Conservation (phyloP, 64 coral and sea anemone species). For the Dendronephthya gigantea region DNA sequence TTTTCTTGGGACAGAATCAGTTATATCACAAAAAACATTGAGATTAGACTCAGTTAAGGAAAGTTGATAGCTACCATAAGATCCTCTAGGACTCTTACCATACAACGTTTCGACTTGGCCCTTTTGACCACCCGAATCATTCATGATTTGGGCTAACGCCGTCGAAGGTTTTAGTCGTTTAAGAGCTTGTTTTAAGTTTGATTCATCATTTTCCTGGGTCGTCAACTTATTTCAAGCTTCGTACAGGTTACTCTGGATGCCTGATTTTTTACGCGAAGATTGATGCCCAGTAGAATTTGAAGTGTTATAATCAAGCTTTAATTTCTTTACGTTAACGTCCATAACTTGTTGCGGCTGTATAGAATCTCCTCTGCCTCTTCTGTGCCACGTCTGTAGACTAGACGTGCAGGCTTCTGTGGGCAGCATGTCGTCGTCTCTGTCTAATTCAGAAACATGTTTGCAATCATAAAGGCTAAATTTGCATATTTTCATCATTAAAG, state of each 20-base stretch:
- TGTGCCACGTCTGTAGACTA: constrained; percentile 39
- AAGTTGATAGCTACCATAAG: constrained; percentile 26
- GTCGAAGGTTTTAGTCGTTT: constrained; percentile 36
- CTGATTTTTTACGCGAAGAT: not conserved
- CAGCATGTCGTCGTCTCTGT: constrained; percentile 40
- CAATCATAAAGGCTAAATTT: constrained; percentile 33
- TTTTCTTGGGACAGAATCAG: constrained; percentile 6
- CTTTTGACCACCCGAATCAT: constrained; percentile 2
- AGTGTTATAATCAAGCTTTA: constrained; percentile 35
- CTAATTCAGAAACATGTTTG: constrained; percentile 33
- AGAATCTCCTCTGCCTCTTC: constrained; percentile 24
- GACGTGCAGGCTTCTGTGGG: constrained; percentile 42
- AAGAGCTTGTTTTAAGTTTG: constrained; percentile 8
- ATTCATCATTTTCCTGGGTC: constrained; percentile 21
- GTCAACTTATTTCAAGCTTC: constrained; percentile 33
- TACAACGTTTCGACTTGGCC: constrained; percentile 12
- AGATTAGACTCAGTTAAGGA: constrained; percentile 28
- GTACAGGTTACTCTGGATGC: constrained; percentile 10
- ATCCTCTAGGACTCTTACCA: constrained; percentile 25
- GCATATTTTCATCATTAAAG: constrained; percentile 42
- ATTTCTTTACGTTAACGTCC: constrained; percentile 41
- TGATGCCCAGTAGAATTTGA: constrained; percentile 23
- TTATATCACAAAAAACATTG: constrained; percentile 26
- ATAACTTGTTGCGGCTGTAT: constrained; percentile 46
- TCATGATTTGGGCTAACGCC: constrained; percentile 28